These are phyloP conservation scores for Dicycla oo DNA, from an alignment of 2,888 invertebrate species.

Conservation along the genomic window DNA sequence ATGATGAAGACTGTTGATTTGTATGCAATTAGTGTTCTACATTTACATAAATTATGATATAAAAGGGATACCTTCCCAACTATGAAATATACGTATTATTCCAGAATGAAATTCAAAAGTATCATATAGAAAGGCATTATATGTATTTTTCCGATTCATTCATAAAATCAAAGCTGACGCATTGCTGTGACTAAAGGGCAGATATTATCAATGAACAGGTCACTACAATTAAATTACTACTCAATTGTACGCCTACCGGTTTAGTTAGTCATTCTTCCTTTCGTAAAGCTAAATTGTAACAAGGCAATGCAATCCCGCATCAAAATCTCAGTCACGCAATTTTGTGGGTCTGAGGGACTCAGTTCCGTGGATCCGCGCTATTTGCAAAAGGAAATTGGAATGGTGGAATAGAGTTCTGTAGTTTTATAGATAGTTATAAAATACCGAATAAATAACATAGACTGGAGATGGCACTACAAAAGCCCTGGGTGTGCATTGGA, in stretches of 20 bases:
- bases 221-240: constrained; percentile 9
- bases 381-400: no score
- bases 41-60: neutral
- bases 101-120: neutral
- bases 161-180: constrained; percentile 16
- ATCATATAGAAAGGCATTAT: neutral
- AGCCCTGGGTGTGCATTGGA: no score
- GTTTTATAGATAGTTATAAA: no score
- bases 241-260: neutral
- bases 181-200: neutral
- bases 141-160: constrained; percentile 13
- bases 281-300: neutral
- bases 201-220: constrained; percentile 20
- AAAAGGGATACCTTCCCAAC: no score
- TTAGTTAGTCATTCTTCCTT: constrained; percentile 5
- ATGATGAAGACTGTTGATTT: neutral
- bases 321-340: no score
- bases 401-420: no score
- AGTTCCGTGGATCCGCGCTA: no score
- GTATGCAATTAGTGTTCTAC: neutral
- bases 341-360: no score
- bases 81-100: no score
- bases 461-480: no score
- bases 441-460: no score
- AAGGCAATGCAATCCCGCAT: no score